These are phyloP conservation scores for Phalacrocorax brasilianus DNA, from an alignment of 2,113 vertebrate genomes.

Conservation along the genomic window DNA sequence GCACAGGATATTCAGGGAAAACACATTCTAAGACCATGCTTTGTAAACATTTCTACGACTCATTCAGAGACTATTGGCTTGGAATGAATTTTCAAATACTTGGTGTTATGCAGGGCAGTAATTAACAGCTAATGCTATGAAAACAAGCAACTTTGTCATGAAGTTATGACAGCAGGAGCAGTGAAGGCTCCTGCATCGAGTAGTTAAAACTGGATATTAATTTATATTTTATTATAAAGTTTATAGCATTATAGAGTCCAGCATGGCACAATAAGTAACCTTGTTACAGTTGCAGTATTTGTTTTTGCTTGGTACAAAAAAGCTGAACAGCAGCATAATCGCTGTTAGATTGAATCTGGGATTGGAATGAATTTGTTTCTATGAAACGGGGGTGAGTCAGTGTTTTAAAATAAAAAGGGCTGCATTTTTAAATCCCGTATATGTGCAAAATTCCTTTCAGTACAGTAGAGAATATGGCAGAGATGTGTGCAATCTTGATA, in stretches of 20 bases:
- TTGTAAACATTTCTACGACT: neutral
- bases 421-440: constrained; percentile 23
- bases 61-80: neutral
- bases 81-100: neutral
- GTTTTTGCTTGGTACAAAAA: neutral
- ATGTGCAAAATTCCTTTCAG: constrained; percentile 65
- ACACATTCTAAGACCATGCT: neutral
- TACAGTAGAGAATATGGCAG: constrained; percentile 18
- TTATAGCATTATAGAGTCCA: constrained; percentile 14
- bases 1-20: neutral
- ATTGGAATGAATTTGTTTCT: neutral
- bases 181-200: neutral
- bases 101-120: neutral
- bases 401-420: constrained; percentile 5
- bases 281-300: neutral
- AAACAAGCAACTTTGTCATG: neutral
- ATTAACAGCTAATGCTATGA: neutral
- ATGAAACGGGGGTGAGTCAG: neutral
- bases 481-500: neutral
- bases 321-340: neutral
- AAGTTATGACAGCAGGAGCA: neutral
- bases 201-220: constrained; percentile 20
- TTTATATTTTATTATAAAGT: constrained; percentile 40
- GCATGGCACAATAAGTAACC: neutral
- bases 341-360: neutral